Conservation (phyloP, 1,140 invertebrate genomes). For the Drosophila sturtevanti region DNA sequence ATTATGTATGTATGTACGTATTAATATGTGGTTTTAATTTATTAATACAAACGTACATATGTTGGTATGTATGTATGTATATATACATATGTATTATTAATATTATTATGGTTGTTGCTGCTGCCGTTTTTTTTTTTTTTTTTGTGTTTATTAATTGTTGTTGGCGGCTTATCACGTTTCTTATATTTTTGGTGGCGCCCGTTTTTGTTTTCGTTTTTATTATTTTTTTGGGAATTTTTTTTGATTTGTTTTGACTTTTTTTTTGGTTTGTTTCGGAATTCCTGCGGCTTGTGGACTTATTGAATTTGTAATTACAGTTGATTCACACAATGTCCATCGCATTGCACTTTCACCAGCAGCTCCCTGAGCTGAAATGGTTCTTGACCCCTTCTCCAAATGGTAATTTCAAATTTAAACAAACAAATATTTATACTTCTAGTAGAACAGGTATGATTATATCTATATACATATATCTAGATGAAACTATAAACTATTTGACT, state of each 20-base stretch:
- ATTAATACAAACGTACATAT: neutral
- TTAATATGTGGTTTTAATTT: neutral
- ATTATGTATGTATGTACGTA: slow-evolving; percentile 30
- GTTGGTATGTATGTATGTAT: slow-evolving; percentile 11
- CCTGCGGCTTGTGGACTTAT: slow-evolving; percentile 33
- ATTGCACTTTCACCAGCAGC: slow-evolving; percentile 55
- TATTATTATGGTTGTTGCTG: neutral
- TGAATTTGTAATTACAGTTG: neutral
- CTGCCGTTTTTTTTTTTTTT: neutral
- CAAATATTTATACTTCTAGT: too few relatives aligned
- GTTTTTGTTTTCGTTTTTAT: slow-evolving; percentile 10
- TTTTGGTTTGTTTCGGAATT: slow-evolving; percentile 42
- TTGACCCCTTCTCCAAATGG: slow-evolving; percentile 28
- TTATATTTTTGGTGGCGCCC: slow-evolving; percentile 30
- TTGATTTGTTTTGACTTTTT: slow-evolving; percentile 17
- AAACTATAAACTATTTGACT: too few relatives aligned
- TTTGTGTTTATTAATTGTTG: slow-evolving; percentile 14
- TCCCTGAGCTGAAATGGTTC: slow-evolving; percentile 22
- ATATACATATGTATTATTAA: slow-evolving; percentile 30
- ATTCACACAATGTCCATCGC: slow-evolving; percentile 18
- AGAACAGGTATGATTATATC: too few relatives aligned
- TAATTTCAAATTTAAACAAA: slow-evolving; percentile 19
- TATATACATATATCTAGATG: too few relatives aligned
- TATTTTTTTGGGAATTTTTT: slow-evolving; percentile 59
- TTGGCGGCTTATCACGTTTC: slow-evolving; percentile 66